Percentiles rank a stretch among this genome's conserved stretches.
Evolutionary conservation across 2,888 invertebrate genomes (phyloP).

Genomic region (Pandemis corylana): DNA sequence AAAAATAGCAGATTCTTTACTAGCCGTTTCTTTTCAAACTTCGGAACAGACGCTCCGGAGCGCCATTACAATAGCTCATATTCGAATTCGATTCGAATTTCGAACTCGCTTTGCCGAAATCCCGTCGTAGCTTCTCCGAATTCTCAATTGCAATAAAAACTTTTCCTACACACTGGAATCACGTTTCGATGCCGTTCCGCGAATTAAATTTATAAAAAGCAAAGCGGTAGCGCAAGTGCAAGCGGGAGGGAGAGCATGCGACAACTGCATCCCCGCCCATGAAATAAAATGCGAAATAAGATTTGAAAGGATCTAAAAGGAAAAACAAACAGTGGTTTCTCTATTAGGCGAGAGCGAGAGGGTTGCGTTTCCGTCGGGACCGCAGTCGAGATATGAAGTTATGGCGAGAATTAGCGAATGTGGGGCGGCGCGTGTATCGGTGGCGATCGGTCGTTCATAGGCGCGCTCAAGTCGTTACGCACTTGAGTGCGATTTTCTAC

Average conservation of each 20-base stretch:
- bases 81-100: constrained; percentile 64
- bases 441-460: constrained; percentile 8
- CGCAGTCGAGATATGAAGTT: constrained; percentile 73
- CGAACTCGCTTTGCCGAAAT: constrained; percentile 70
- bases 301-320: constrained; percentile 83
- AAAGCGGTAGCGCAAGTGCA: constrained; percentile 57
- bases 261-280: constrained; percentile 84
- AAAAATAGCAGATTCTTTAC: not conserved
- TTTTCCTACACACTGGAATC: constrained; percentile 76
- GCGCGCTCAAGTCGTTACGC: not conserved
- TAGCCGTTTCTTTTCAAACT: not conserved
- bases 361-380: constrained; percentile 61
- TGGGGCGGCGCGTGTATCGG: constrained; percentile 73
- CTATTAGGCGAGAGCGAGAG: constrained; percentile 76
- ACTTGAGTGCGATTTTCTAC: not conserved
- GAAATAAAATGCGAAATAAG: constrained; percentile 83
- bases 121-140: constrained; percentile 71
- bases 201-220: constrained; percentile 85
- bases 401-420: constrained; percentile 77
- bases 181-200: constrained; percentile 82
- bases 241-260: constrained; percentile 85
- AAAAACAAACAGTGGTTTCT: constrained; percentile 80
- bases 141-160: constrained; percentile 77
- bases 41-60: not conserved
- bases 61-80: constrained; percentile 43